phyloP scores from a whole-genome alignment of 64 coral and sea anemone species.

The Actinia equina region DNA sequence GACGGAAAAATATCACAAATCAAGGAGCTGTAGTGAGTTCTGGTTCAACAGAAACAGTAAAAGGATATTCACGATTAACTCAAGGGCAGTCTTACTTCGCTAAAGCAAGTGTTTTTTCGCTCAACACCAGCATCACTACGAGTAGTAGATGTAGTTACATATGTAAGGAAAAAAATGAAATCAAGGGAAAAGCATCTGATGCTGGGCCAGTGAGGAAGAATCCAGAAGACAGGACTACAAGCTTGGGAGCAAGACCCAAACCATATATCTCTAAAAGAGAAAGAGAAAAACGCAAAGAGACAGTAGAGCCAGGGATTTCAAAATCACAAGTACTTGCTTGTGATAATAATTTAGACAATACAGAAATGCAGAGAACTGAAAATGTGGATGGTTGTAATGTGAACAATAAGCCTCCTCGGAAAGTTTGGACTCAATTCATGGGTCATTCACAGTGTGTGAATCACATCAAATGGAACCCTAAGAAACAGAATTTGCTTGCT shows the following conservation, averaged over 20 bases:
- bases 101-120: neutral
- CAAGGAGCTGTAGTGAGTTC: neutral
- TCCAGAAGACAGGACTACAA: neutral
- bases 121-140: neutral
- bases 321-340: neutral
- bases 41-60: neutral
- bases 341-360: neutral
- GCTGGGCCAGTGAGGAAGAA: neutral
- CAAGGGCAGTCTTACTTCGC: neutral
- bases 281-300: conserved; percentile 12
- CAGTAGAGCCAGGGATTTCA: neutral
- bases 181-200: neutral
- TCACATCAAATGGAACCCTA: conserved; percentile 72
- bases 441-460: conserved; percentile 62
- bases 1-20: neutral
- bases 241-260: neutral
- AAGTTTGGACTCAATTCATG: conserved; percentile 32
- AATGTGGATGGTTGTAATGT: neutral
- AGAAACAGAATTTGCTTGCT: conserved; percentile 57
- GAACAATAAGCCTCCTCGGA: conserved; percentile 45
- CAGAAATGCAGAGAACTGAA: neutral
- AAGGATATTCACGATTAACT: neutral
- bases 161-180: neutral
- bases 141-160: neutral
- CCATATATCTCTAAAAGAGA: conserved; percentile 45